Evolutionary conservation across 2,797 vertebrate species (phyloP).

Genomic region (Chrysocyon brachyurus): DNA sequence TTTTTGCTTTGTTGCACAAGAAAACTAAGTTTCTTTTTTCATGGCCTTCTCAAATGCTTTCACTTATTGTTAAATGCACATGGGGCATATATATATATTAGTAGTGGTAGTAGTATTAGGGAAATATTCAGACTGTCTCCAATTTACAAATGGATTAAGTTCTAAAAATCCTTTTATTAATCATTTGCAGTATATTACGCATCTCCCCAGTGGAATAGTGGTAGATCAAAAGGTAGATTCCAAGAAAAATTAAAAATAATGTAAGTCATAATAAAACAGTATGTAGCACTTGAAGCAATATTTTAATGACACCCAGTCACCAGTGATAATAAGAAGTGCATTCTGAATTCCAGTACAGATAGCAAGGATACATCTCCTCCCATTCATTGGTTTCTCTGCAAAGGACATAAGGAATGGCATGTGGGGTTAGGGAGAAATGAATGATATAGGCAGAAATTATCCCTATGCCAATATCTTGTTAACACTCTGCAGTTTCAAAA

Average conservation of each 20-base stretch:
- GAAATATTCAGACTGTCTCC: background rate
- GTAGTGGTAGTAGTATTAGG: background rate
- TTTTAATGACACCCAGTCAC: background rate
- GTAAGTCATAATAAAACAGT: background rate
- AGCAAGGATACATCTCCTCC: background rate
- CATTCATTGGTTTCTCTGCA: background rate
- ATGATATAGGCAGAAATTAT: background rate
- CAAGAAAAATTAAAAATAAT: slow-evolving; percentile 40
- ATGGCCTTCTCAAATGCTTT: background rate
- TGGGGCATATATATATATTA: background rate
- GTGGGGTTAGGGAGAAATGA: background rate
- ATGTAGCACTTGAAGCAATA: background rate
- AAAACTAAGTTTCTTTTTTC: slow-evolving; percentile 24
- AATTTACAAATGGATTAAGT: slow-evolving; percentile 18
- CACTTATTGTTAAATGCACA: background rate
- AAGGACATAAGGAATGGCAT: background rate
- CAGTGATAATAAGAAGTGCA: background rate
- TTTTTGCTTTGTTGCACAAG: slow-evolving; percentile 62
- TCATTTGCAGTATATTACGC: background rate
- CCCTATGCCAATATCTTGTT: background rate
- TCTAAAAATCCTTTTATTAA: background rate
- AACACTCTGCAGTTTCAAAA: background rate
- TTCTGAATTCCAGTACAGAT: slow-evolving; percentile 35
- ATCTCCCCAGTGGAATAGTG: background rate
- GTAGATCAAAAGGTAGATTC: background rate